A percentile compares a stretch with the other conserved stretches of the same genome.
These are phyloP conservation scores for Scalopus aquaticus DNA, from an alignment of 2,113 vertebrate genomes.

Conservation along the genomic window DNA sequence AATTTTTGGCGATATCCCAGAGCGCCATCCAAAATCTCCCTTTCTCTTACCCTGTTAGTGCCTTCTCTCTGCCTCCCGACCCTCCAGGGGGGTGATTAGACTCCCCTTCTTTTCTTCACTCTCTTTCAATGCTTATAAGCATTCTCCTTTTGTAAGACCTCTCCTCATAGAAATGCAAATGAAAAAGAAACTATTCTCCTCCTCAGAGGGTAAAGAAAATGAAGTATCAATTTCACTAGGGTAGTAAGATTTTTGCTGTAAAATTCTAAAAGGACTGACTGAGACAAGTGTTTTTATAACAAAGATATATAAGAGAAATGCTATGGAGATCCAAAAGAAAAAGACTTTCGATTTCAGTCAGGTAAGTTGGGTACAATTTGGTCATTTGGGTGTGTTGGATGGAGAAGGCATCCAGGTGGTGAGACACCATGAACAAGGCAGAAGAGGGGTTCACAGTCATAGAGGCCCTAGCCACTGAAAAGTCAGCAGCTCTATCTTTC, in stretches of 20 bases:
- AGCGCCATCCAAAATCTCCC: background rate
- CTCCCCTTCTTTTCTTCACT: background rate
- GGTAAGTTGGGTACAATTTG: background rate
- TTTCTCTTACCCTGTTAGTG: background rate
- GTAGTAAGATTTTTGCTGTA: background rate
- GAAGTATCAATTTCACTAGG: background rate
- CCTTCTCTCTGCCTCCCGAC: background rate
- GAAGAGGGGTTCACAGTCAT: background rate
- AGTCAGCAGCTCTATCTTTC: background rate
- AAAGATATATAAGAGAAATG: background rate
- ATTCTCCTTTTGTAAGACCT: background rate
- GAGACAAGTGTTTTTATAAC: background rate
- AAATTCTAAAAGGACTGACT: background rate
- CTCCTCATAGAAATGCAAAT: background rate
- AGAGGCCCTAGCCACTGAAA: background rate
- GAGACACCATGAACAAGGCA: background rate
- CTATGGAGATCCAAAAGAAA: background rate
- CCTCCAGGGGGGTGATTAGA: background rate
- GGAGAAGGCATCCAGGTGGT: rapidly evolving
- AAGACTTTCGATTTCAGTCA: background rate
- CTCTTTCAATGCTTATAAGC: background rate
- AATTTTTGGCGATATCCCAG: background rate
- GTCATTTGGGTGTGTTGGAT: rapidly evolving
- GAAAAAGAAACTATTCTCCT: background rate
- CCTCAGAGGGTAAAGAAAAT: background rate